Base-by-base conservation (phyloP, 1,140 invertebrate genomes). In the Pogonus chalceus region DNA sequence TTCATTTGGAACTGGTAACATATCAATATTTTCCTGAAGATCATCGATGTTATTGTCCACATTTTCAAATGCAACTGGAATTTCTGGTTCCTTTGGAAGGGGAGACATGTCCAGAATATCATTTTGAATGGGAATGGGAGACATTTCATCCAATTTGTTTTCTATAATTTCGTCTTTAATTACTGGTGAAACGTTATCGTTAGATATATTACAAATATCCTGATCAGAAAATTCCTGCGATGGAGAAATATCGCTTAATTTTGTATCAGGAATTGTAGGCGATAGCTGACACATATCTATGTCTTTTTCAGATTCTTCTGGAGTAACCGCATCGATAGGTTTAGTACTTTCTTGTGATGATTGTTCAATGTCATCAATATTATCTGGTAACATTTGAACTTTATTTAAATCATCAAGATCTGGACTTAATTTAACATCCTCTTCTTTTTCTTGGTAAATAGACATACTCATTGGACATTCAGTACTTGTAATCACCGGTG, bases 381-480 rank as follows among this genome's bases (percentile, higher is more conserved):
- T 72, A 31, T 80, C 79, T 3, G 74, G 77, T 31, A 83, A 60
- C 23, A 72, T 68, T 55, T 83, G 81, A 10, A 83, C 79, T 51
- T 79, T 79, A 61, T 84, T 83, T 2, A 82, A 63, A 62, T 83
- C 81, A 10, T 80, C 75, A 35, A 72, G 70, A 55, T 73, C 72
- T 2, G 57, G 50, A 24, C 20, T 16, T 21, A 69, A 64, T 58
- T 78, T 73, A 59, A 78, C 76, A 12, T 74, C 73, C 59, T 79
- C 75, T 54, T 81, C 75, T 58, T 81, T 78, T 53, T 78, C 76
- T 39, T 82, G 81, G 49, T 81, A 80, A 58, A 81, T 79, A 10
- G 82, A 84, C 76, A 82, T 82, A 14, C 79, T 77, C 82, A 85
- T 85, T 4, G 80, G 79, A 70, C 84, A n/a, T n/a, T n/a, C n/a